A percentile compares a stretch with the other conserved stretches of the same genome.
phyloP scores from a whole-genome alignment of 2,113 vertebrate genomes.

The Cheilinus undulatus region DNA sequence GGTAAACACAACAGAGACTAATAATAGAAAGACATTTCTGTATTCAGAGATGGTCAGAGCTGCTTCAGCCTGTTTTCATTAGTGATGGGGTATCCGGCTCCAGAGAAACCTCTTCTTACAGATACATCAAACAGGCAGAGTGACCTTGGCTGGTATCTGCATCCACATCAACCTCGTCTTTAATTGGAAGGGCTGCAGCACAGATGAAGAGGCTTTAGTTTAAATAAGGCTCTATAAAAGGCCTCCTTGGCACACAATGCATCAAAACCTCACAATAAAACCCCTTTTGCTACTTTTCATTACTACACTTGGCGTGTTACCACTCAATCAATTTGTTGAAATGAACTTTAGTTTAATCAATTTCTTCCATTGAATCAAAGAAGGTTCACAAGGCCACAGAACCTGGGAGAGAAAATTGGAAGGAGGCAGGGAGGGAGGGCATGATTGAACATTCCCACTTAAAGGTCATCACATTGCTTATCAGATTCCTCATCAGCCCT shows the following conservation, averaged over 20 bases:
- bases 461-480: constrained; percentile 71
- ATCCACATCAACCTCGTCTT: constrained; percentile 57
- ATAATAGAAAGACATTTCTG: constrained; percentile 40
- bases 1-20: constrained; percentile 30
- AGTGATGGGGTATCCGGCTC: constrained; percentile 30
- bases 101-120: constrained; percentile 49
- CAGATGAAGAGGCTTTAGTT: constrained; percentile 44
- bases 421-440: constrained; percentile 40
- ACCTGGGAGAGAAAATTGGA: constrained; percentile 63
- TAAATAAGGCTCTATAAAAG: constrained; percentile 39
- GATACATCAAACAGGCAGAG: constrained; percentile 25
- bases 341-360: constrained; percentile 72
- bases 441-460: constrained; percentile 65
- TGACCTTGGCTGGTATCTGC: constrained; percentile 72
- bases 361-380: constrained; percentile 62
- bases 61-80: constrained; percentile 47
- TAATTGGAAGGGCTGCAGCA: constrained; percentile 50
- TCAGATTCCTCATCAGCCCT: constrained; percentile 70
- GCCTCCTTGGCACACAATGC: constrained; percentile 41
- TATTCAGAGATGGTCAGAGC: constrained; percentile 44
- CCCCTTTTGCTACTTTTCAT: constrained; percentile 55
- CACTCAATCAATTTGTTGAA: constrained; percentile 63
- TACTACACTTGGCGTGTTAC: constrained; percentile 57
- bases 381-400: constrained; percentile 44
- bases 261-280: constrained; percentile 52